Conservation (phyloP, 2,113 vertebrate genomes). For the Equus quagga region DNA sequence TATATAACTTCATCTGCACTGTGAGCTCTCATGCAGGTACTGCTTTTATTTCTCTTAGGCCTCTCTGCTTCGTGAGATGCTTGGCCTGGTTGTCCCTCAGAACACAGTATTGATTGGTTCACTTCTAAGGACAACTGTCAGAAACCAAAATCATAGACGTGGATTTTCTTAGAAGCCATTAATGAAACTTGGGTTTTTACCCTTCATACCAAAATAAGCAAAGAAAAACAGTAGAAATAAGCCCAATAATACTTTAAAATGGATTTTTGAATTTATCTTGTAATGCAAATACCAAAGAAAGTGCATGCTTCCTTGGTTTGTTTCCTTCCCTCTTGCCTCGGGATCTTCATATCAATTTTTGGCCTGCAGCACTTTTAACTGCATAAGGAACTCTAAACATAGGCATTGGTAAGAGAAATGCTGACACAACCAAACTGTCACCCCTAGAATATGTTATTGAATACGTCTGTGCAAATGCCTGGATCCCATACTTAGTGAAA, state of each 20-base stretch:
- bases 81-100: not conserved
- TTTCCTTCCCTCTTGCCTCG: not conserved
- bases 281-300: not conserved
- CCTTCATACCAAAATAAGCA: constrained; percentile 3
- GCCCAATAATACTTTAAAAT: constrained; percentile 20
- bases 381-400: constrained; percentile 26
- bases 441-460: not conserved
- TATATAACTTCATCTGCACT: not conserved
- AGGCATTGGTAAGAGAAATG: not conserved
- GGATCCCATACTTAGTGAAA: not conserved
- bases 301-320: not conserved
- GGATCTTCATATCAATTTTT: not conserved
- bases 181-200: constrained; percentile 21
- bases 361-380: constrained; percentile 4
- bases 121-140: not conserved
- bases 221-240: not conserved
- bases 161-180: not conserved
- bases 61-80: not conserved
- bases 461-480: not conserved
- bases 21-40: not conserved
- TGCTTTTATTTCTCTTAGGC: not conserved
- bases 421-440: not conserved
- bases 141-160: not conserved
- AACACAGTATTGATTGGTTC: not conserved
- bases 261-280: constrained; percentile 27